Evolutionary conservation across 1,140 invertebrate species (phyloP).

Genomic region (Caenorhabditis inopinata): DNA sequence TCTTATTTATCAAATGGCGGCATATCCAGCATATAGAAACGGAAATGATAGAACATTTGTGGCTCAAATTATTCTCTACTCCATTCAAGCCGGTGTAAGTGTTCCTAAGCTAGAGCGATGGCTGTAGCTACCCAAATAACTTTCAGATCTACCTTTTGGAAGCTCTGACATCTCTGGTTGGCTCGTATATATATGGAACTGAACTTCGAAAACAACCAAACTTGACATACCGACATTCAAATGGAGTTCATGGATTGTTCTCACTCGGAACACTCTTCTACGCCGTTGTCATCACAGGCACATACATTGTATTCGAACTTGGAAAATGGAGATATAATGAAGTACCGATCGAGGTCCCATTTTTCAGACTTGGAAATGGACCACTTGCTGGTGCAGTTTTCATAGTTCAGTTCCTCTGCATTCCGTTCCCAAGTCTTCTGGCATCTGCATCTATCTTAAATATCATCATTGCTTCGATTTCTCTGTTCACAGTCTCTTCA

Average conservation of each 20-base stretch:
- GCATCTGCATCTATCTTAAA: slow-evolving; percentile 59
- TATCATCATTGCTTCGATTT: slow-evolving; percentile 57
- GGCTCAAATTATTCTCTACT: slow-evolving; percentile 60
- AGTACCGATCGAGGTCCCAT: slow-evolving; percentile 59
- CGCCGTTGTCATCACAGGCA: slow-evolving; percentile 58
- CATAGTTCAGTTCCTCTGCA: slow-evolving; percentile 49
- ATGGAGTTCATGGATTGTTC: slow-evolving; percentile 54
- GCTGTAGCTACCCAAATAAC: too few species aligned
- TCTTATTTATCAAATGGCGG: slow-evolving; percentile 63
- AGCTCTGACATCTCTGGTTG: slow-evolving; percentile 54
- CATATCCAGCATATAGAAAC: slow-evolving; percentile 52
- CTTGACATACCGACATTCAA: slow-evolving; percentile 49
- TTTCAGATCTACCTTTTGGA: slow-evolving; percentile 44
- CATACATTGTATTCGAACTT: slow-evolving; percentile 64
- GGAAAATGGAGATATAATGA: slow-evolving; percentile 63
- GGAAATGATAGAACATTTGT: slow-evolving; percentile 52
- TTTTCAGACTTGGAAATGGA: slow-evolving; percentile 63
- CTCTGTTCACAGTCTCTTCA: slow-evolving; percentile 59
- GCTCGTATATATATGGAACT: slow-evolving; percentile 55
- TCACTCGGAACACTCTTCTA: slow-evolving; percentile 62
- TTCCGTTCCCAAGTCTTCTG: slow-evolving; percentile 50
- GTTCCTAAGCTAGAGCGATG: not conserved
- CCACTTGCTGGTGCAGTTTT: slow-evolving; percentile 62
- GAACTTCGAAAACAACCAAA: slow-evolving; percentile 41
- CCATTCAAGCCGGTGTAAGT: slow-evolving; percentile 56